Evolutionary conservation across 2,888 invertebrate species (phyloP), one percentile per base, ranked within the genome.

Genomic region (Dynastes grantii): DNA sequence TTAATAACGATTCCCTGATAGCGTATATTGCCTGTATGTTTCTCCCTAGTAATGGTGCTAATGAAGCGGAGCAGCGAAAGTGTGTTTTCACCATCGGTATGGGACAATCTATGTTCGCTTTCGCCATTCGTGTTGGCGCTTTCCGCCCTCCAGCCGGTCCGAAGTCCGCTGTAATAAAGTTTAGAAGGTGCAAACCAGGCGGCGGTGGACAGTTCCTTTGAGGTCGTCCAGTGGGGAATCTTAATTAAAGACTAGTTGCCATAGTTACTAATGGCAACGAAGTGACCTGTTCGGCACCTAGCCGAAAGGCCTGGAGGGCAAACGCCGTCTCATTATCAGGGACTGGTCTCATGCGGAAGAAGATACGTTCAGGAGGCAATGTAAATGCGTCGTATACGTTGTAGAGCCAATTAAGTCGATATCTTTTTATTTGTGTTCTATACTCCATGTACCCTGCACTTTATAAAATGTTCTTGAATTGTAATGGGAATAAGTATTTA

Each of bases 161-260:
- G 16, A 55, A 53, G 55, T 11, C 49, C 68, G 76, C 61, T 67
- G 55, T 68, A 68, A 68, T 67, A 67, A 55, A 61, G 55, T 68
- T 49, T 53, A 76, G 76, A 81, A 82, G 83, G 83, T 82, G 83
- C 79, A 81, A 82, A 83, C 77, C 81, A 80, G 80, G 37, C 53
- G 75, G 81, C 81, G 29, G 80, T 81, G 82, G 83, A 82, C 82
- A 81, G 83, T 80, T 83, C 82, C 83, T 84, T 84, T 84, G 83
- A 84, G 83, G 82, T 83, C 80, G 79, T 80, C 82, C 78, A 78
- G 79, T 80, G 68, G 82, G 83, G 84, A 84, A 82, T 83, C 85
- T 85, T 85, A 85, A 85, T 85, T 85, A 85, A 85, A 84, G 85
- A 83, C 78, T 80, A 82, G 85, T 85, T 84, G 83, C 85, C 82